Evolutionary conservation across 2,113 vertebrate species (phyloP).

Genomic region (Loxodonta africana): DNA sequence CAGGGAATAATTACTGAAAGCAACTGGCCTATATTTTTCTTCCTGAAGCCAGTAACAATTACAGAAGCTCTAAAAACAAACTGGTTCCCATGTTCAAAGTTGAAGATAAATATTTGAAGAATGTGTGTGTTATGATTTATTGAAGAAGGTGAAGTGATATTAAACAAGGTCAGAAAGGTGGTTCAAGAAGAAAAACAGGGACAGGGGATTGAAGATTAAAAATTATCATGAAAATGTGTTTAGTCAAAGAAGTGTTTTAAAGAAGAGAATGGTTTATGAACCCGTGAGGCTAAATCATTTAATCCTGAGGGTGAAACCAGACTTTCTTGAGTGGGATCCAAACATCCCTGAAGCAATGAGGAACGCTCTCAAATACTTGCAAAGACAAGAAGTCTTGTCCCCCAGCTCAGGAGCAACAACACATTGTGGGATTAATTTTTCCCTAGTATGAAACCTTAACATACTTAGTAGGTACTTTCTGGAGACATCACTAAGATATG

Average conservation of each 20-base stretch:
- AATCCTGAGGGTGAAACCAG: neutral
- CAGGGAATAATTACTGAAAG: constrained; percentile 25
- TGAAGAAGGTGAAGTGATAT: constrained; percentile 4
- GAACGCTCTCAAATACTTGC: neutral
- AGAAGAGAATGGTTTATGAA: neutral
- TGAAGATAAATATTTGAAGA: constrained; percentile 8
- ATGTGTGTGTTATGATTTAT: neutral
- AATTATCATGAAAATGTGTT: neutral
- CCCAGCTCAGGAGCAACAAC: neutral
- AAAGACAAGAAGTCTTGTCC: neutral
- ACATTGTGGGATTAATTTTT: neutral
- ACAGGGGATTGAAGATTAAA: neutral
- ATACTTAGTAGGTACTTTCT: constrained; percentile 42
- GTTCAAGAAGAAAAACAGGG: neutral
- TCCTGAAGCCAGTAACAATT: neutral
- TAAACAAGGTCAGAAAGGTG: neutral
- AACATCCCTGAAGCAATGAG: constrained; percentile 9
- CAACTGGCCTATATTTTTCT: constrained; percentile 41
- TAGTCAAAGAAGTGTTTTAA: constrained; percentile 2
- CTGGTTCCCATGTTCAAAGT: neutral
- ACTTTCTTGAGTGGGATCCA: neutral
- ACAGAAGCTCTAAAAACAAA: neutral
- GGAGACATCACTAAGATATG: constrained; percentile 12
- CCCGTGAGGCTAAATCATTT: neutral
- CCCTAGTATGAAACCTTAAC: neutral